Percentiles rank a stretch among this genome's conserved stretches.
Conservation (phyloP, 1,140 invertebrate species). For the Coenobita brevimanus region DNA sequence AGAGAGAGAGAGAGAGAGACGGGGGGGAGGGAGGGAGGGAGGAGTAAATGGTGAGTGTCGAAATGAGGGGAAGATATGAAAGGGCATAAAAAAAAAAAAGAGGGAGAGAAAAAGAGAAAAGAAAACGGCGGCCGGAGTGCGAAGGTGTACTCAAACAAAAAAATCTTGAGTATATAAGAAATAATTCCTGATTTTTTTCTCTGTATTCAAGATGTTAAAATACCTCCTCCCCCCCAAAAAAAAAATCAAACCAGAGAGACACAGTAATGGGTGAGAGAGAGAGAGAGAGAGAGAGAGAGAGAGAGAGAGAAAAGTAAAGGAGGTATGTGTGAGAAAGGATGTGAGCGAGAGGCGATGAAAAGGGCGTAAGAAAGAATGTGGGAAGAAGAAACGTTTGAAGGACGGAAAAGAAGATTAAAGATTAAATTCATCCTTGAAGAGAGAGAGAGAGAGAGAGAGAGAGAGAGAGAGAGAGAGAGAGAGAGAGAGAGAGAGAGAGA, state of each 20-base stretch:
- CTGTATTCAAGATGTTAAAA: background rate
- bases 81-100: background rate
- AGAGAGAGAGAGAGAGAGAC: background rate
- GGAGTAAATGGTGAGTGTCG: background rate
- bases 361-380: background rate
- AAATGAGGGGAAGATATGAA: background rate
- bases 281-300: constrained; percentile 28
- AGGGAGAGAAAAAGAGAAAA: background rate
- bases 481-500: background rate
- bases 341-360: background rate
- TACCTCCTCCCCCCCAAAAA: background rate
- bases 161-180: background rate
- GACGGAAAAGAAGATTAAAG: background rate
- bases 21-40: background rate
- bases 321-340: background rate
- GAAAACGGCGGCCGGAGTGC: background rate
- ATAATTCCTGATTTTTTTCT: background rate
- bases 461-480: background rate
- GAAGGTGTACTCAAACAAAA: background rate
- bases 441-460: background rate
- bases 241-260: background rate
- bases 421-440: too few relatives aligned
- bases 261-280: constrained; percentile 20
- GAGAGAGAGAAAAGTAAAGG: constrained; percentile 7
- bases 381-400: background rate